Evolutionary conservation across 2,888 invertebrate species (phyloP).

Genomic region (Epirrhoe tristata): DNA sequence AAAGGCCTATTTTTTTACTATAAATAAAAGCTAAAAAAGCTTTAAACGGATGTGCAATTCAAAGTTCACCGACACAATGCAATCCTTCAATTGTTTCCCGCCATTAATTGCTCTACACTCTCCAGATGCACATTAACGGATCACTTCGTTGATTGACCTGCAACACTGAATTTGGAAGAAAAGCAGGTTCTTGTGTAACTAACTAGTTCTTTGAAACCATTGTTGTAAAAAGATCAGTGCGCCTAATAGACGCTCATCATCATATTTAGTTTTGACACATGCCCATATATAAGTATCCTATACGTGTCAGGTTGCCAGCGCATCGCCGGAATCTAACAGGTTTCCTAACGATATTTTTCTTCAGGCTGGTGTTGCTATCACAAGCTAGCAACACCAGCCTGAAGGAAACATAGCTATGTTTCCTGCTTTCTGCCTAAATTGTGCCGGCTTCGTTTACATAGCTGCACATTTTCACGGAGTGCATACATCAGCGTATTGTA

Average conservation of each 20-base stretch:
- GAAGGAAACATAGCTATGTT: too few relatives aligned
- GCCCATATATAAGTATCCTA: too few relatives aligned
- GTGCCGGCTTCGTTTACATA: conserved; percentile 38
- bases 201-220: too few relatives aligned
- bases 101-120: conserved; percentile 46
- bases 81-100: conserved; percentile 30
- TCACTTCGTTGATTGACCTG: conserved; percentile 49
- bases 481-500: conserved; percentile 45
- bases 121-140: conserved; percentile 43
- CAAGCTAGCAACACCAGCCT: too few relatives aligned
- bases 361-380: too few relatives aligned
- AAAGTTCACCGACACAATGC: conserved; percentile 34
- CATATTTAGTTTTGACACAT: too few relatives aligned
- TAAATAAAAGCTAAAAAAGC: not conserved
- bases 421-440: not conserved
- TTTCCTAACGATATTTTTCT: too few relatives aligned
- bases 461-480: conserved; percentile 42
- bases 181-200: not conserved
- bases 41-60: not conserved
- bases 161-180: not conserved
- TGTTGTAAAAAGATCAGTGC: too few relatives aligned
- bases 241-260: too few relatives aligned
- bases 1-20: too few relatives aligned
- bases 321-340: too few relatives aligned
- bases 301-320: too few relatives aligned